phyloP scores from a whole-genome alignment of 2,888 invertebrate genomes.

The Lycia hirtaria region DNA sequence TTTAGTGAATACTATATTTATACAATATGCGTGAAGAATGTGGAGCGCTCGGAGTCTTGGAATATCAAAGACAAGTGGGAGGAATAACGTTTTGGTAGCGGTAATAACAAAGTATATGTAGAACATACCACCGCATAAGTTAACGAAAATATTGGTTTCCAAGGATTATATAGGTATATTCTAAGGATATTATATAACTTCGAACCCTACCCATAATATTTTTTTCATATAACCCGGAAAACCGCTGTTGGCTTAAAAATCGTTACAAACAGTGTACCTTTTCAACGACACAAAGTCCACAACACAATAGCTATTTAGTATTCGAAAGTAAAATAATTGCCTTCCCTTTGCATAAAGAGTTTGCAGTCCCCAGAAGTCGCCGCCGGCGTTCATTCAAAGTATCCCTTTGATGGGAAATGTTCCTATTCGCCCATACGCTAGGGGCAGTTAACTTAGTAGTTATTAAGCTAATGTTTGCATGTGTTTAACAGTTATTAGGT shows the following conservation, averaged over 20 bases:
- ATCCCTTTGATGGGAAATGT: slow-evolving; percentile 75
- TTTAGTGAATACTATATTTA: too few relatives aligned
- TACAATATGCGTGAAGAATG: too few relatives aligned
- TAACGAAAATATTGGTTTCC: too few relatives aligned
- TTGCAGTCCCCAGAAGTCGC: slow-evolving; percentile 47
- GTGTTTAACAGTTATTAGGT: neutral
- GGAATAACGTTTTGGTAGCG: too few relatives aligned
- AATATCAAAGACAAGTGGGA: too few relatives aligned
- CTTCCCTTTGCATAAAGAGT: slow-evolving; percentile 40
- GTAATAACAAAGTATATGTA: too few relatives aligned
- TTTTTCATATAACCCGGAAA: slow-evolving; percentile 6
- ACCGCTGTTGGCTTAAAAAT: slow-evolving; percentile 20
- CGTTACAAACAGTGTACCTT: slow-evolving; percentile 31
- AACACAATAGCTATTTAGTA: slow-evolving; percentile 40
- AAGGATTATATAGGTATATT: too few relatives aligned
- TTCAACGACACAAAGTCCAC: slow-evolving; percentile 36
- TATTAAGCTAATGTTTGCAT: neutral
- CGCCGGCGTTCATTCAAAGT: slow-evolving; percentile 47
- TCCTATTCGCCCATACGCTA: slow-evolving; percentile 47
- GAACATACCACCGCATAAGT: too few relatives aligned
- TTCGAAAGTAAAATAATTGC: slow-evolving; percentile 45
- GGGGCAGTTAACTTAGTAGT: slow-evolving; percentile 58
- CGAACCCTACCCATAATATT: neutral
- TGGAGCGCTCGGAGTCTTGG: too few relatives aligned
- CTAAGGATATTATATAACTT: too few relatives aligned